A percentile compares a stretch with the other conserved stretches of the same genome.
phyloP scores from a whole-genome alignment of 2,113 vertebrate species.

The Crocuta crocuta region DNA sequence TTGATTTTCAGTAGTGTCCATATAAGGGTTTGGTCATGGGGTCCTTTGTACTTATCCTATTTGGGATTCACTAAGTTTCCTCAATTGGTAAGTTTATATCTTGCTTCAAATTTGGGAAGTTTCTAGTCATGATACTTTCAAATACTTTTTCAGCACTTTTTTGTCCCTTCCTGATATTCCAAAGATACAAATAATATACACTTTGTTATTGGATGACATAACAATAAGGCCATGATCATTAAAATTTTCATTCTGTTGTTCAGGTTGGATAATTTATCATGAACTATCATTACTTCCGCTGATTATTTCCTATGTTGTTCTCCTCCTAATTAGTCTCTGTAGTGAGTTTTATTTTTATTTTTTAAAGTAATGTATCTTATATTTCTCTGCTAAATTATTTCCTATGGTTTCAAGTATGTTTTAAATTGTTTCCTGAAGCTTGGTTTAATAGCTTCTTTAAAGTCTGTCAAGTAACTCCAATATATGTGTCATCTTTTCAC shows the following conservation, averaged over 20 bases:
- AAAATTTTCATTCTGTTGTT: neutral
- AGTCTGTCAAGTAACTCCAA: neutral
- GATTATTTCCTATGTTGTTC: neutral
- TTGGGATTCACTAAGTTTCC: neutral
- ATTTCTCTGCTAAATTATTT: neutral
- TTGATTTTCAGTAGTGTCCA: neutral
- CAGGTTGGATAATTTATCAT: neutral
- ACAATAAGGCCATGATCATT: neutral
- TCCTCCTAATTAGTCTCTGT: neutral
- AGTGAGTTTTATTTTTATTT: neutral
- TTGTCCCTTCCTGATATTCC: neutral
- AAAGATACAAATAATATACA: neutral
- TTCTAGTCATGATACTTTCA: neutral
- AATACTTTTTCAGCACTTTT: neutral
- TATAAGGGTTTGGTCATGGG: neutral
- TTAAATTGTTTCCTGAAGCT: neutral
- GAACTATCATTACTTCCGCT: neutral
- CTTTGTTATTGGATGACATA: neutral
- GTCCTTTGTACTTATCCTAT: neutral
- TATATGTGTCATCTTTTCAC: neutral
- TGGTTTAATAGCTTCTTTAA: neutral
- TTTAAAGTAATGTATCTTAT: neutral
- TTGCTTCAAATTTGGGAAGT: neutral
- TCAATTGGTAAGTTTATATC: neutral
- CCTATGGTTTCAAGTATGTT: neutral